Evolutionary conservation across 2,888 invertebrate species (phyloP), one percentile per base, ranked within the genome.

Genomic region (Polylopha cassiicola): DNA sequence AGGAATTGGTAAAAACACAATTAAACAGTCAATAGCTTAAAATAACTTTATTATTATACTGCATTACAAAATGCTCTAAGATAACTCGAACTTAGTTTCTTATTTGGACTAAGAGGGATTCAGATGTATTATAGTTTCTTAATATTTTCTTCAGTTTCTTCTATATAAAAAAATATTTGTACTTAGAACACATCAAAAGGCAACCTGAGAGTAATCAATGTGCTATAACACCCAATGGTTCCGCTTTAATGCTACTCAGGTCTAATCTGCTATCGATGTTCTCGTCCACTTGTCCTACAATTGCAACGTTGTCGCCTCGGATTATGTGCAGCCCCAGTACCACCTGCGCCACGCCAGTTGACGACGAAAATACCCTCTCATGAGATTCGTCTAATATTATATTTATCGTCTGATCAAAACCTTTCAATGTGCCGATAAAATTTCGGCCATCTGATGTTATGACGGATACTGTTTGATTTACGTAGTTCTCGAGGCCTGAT

Each of bases 351-450:
- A 99, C 95, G 16, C 99, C 99, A 53, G 93, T 89, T 1, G 92
- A 90, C 5, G 93, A 91, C 30, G 97, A 98, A 79, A 96, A 99
- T n/a, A 99, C 98, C 60, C 99, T 87, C 77, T 99, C 99, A 67
- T 98, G 98, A 18, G 98, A 97, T 77, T 99, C 99, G 67, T 99
- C 98, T 49, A 99, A 85, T 59, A 99, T 98, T 50, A 99, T 88
- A 72, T 99, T 99, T 52, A 99, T 97, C n/a, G 98, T 97, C 81
- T 99, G 99, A 80, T 99, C 99, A 78, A 98, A 99, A 16, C 99
- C 99, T 76, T 98, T 98, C 47, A 99, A 77, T 0, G 97, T 96
- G 27, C 99, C 99, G 56, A 98, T 95, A 69, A 98, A 98, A 73
- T 97, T 97, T 53, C 98, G 88, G 24, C 98, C 98, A 84, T 98